Conservation (phyloP, 2,113 vertebrate genomes). For the Toxotes chatareus region DNA sequence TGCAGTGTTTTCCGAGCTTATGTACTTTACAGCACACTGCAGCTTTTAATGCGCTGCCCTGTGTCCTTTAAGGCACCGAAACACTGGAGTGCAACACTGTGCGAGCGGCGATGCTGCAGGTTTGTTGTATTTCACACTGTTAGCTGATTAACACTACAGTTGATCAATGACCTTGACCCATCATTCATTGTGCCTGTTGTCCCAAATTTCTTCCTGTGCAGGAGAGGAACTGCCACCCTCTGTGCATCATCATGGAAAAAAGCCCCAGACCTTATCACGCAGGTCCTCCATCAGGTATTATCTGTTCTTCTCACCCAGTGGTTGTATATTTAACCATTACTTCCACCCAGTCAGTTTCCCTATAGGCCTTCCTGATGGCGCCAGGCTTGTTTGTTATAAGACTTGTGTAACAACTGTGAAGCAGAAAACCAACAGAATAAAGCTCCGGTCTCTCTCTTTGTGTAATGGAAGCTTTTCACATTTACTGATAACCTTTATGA, state of each 20-base stretch:
- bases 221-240: neutral
- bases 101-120: too few relatives aligned
- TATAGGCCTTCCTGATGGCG: neutral
- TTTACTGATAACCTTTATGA: neutral
- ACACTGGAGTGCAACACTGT: neutral
- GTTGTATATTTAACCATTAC: constrained; percentile 25
- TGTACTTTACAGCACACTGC: neutral
- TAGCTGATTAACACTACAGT: too few relatives aligned
- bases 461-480: neutral
- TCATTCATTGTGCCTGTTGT: too few relatives aligned
- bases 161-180: too few relatives aligned
- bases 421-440: neutral
- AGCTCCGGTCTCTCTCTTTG: neutral
- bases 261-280: too few relatives aligned
- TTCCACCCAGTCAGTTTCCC: neutral
- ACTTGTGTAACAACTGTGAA: neutral
- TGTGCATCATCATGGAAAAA: neutral
- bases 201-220: neutral
- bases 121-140: too few relatives aligned
- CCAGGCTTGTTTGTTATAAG: constrained; percentile 20
- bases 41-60: neutral
- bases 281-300: neutral
- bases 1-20: neutral
- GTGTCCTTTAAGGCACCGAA: neutral
- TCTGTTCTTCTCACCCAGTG: neutral